Conservation (phyloP, 2,888 invertebrate species). For the Leptura quadrifasciata region DNA sequence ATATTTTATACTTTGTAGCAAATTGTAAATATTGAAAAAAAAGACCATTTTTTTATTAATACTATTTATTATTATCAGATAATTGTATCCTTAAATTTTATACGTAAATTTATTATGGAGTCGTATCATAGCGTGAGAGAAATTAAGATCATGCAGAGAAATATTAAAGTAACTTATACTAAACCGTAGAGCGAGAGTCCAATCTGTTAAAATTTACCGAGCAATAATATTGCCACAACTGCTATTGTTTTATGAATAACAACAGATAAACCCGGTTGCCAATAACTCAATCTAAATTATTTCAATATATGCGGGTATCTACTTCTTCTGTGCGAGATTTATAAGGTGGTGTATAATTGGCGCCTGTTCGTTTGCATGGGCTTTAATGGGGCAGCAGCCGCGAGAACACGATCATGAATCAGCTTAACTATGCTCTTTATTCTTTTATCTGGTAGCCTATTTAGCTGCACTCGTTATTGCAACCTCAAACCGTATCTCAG, state of each 20-base stretch:
- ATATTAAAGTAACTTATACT: not conserved
- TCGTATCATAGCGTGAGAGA: too few species aligned
- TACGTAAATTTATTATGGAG: too few species aligned
- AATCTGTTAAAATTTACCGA: not conserved
- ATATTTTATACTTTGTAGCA: too few species aligned
- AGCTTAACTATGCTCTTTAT: constrained; percentile 69
- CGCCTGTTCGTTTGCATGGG: constrained; percentile 69
- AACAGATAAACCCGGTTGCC: constrained; percentile 48
- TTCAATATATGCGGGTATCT: constrained; percentile 52
- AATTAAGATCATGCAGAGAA: not conserved
- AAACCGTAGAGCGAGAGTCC: not conserved
- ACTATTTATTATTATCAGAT: too few species aligned
- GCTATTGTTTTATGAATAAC: constrained; percentile 35
- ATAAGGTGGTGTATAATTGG: constrained; percentile 71
- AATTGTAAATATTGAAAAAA: too few species aligned
- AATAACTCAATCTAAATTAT: constrained; percentile 61
- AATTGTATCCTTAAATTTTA: too few species aligned
- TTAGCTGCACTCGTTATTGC: constrained; percentile 68
- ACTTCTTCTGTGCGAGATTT: constrained; percentile 59
- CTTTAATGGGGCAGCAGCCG: constrained; percentile 68
- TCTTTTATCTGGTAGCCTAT: constrained; percentile 70
- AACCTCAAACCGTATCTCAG: constrained; percentile 65
- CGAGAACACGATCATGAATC: constrained; percentile 67
- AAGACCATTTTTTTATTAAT: too few species aligned
- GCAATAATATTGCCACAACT: constrained; percentile 10